Percentiles rank a stretch among this genome's conserved stretches.
These are phyloP conservation scores for Dorcus parallelipipedus DNA, from an alignment of 2,888 invertebrate genomes.

Conservation along the genomic window DNA sequence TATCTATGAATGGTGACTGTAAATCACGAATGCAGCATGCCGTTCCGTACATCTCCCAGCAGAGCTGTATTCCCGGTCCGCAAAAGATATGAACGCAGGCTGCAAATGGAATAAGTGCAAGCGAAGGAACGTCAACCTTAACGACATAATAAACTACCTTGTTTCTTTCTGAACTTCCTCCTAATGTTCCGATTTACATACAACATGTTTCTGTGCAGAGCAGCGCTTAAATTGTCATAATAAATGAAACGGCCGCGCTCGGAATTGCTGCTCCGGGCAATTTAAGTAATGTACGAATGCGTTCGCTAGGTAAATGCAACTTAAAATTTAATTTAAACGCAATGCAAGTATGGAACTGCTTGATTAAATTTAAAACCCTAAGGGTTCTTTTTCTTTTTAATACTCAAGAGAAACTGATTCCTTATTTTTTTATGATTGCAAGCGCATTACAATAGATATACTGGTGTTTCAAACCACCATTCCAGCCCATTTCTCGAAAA, in stretches of 20 bases:
- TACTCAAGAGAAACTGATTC: too few species aligned
- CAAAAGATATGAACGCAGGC: constrained; percentile 15
- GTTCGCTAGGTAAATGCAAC: constrained; percentile 9
- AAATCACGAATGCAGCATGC: constrained; percentile 11
- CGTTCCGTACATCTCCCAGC: constrained; percentile 9
- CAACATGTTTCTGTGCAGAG: constrained; percentile 18
- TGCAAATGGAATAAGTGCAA: constrained; percentile 23
- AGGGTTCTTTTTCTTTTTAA: too few species aligned
- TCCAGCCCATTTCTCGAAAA: too few species aligned
- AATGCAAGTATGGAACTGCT: too few species aligned
- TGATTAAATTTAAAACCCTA: too few species aligned
- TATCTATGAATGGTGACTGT: neutral
- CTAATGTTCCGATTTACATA: constrained; percentile 35
- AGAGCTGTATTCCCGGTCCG: constrained; percentile 11
- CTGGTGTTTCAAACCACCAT: too few species aligned
- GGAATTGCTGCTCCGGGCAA: constrained; percentile 20
- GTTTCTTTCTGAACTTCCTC: constrained; percentile 28
- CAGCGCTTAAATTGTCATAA: too few species aligned
- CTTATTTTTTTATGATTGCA: too few species aligned
- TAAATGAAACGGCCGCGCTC: constrained; percentile 1
- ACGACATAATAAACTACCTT: constrained; percentile 31
- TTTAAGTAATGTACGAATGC: constrained; percentile 17
- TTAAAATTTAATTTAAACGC: too few species aligned
- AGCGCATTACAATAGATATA: too few species aligned
- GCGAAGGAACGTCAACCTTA: constrained; percentile 19